Percentiles rank a stretch among this genome's conserved stretches.
phyloP scores from a whole-genome alignment of 2,113 vertebrate species.

The Donacobius atricapilla region DNA sequence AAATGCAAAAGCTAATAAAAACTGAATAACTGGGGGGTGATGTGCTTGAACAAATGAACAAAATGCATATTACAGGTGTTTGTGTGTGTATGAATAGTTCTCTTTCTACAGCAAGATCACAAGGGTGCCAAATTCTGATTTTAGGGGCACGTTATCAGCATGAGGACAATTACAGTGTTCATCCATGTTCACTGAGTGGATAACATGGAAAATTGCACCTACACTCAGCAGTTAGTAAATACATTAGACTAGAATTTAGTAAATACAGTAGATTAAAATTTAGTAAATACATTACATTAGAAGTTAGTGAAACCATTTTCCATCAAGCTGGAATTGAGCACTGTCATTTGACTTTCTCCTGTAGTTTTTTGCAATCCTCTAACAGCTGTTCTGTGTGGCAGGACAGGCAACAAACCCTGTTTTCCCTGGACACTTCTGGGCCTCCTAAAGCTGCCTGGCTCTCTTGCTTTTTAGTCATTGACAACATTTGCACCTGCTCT shows the following conservation, averaged over 20 bases:
- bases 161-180: rapidly evolving
- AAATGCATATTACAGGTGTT: not conserved
- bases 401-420: not conserved
- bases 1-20: not conserved
- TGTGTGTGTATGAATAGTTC: not conserved
- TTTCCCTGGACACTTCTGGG: not conserved
- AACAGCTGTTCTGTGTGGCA: not conserved
- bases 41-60: not conserved
- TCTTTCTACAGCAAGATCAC: not conserved
- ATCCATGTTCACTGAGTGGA: not conserved
- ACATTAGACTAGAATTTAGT: not conserved
- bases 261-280: not conserved
- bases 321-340: not conserved
- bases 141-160: not conserved
- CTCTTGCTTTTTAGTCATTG: not conserved
- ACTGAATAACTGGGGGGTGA: not conserved
- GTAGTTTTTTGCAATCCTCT: not conserved
- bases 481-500: not conserved
- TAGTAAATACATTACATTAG: not conserved
- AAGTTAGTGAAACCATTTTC: not conserved
- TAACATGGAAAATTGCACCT: not conserved
- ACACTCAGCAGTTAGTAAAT: not conserved
- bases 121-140: not conserved
- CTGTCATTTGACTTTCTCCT: not conserved
- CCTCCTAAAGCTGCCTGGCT: not conserved